Evolutionary conservation across 1,140 invertebrate species (phyloP).

Genomic region (Hypothenemus hampei): DNA sequence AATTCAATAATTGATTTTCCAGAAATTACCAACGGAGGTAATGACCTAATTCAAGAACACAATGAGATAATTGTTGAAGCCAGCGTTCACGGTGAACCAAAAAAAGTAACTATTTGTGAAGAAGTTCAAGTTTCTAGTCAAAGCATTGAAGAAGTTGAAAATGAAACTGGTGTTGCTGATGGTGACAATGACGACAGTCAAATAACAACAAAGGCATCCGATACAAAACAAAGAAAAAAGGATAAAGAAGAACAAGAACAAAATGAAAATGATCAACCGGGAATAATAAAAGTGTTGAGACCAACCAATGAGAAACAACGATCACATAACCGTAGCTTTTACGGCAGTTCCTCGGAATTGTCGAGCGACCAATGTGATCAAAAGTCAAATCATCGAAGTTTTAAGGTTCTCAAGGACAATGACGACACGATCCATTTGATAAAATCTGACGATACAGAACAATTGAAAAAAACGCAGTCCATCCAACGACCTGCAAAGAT

Average conservation of each 20-base stretch:
- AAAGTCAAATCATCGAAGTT: conserved; percentile 37
- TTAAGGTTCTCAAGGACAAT: conserved; percentile 34
- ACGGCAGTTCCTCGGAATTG: conserved; percentile 5
- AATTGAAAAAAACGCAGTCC: conserved; percentile 14
- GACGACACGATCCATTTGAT: conserved; percentile 30
- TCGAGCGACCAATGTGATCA: conserved; percentile 17
- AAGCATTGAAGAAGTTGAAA: conserved; percentile 9
- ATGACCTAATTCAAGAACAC: conserved; percentile 32
- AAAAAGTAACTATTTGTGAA: conserved; percentile 10
- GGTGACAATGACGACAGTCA: no score
- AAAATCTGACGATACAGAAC: conserved; percentile 33
- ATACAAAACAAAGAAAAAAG: conserved; percentile 7
- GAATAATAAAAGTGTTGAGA: conserved; percentile 20
- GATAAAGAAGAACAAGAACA: conserved; percentile 6
- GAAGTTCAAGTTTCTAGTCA: not conserved
- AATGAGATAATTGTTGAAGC: conserved; percentile 30
- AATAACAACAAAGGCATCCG: conserved; percentile 14
- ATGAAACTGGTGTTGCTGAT: conserved; percentile 8
- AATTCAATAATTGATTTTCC: conserved; percentile 5
- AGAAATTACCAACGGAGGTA: conserved; percentile 33
- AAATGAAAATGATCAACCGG: conserved; percentile 11
- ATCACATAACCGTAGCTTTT: conserved; percentile 2
- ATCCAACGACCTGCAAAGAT: no score
- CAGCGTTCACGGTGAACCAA: conserved; percentile 31
- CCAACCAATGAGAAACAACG: not conserved